Base-by-base conservation (phyloP, 2,797 vertebrate species). In the Rhyacichthys aspro region DNA sequence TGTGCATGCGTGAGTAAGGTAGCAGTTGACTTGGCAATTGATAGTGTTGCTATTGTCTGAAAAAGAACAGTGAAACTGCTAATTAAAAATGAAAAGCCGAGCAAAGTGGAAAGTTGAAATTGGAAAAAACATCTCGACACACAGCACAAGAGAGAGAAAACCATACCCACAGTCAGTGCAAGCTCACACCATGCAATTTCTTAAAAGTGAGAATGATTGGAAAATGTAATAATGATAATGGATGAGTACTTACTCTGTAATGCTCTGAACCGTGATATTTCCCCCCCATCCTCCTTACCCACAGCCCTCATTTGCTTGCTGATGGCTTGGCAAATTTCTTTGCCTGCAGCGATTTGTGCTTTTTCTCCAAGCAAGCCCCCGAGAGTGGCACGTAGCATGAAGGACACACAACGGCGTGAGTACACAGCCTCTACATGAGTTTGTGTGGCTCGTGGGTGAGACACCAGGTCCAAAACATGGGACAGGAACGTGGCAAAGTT, bases 271-370 rank as follows among this genome's bases (percentile, higher is more conserved):
- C 90, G 87, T 88, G 92, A 91, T 48, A 93, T 86, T 88, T 91
- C 91, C 89, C 90, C 90, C 89, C 90, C 87, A 82, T 92, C 87
- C 86, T 90, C 89, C 93, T 97, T 92, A 99, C 98, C 98, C 85
- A 99, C 96, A 85, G 96, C 95, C 92, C 96, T 98, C 96, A 98
- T 99, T 83, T 99, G 98, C 84, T 98, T 99, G 83, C 92, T 92
- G 88, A 99, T 98, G 73, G 98, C 98, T 88, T 98, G 96, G 88
- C 98, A 98, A 80, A 99, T 93, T 87, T 99, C 98, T 91, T 98
- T 98, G 67, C 96, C 97, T 48, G 97, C 97, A 38, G 98, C 97
- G 67, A 98, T 98, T 91, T 99, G 98, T 14, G 98, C 98, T 86
- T 99, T 99, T 84, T 99, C 98, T 1, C 98, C 97, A 0, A 99